These are phyloP conservation scores for Oryzias celebensis DNA, from an alignment of 2,113 vertebrate genomes.

Conservation along the genomic window DNA sequence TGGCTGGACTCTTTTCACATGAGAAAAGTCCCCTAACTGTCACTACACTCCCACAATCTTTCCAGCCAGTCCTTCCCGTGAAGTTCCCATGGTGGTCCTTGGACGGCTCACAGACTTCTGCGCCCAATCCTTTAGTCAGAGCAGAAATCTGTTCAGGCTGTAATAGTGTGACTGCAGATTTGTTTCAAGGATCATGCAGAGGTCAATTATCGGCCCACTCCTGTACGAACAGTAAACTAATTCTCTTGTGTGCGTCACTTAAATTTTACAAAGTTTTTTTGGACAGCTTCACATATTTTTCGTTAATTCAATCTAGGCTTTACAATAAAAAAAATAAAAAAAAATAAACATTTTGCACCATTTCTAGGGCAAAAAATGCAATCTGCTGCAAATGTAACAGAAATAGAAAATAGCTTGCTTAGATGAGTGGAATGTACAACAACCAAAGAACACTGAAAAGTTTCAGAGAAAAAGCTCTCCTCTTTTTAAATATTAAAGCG, in stretches of 20 bases:
- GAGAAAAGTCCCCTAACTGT: conserved; percentile 68
- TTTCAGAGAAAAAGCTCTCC: conserved; percentile 63
- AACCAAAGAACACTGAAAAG: conserved; percentile 57
- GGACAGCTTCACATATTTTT: not conserved
- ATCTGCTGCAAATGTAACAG: conserved; percentile 20
- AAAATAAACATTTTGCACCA: conserved; percentile 8
- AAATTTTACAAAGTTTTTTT: not conserved
- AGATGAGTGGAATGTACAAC: conserved; percentile 34
- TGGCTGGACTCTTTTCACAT: conserved; percentile 63
- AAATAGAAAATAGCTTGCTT: conserved; percentile 37
- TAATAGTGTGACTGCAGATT: conserved; percentile 35
- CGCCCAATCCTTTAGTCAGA: conserved; percentile 50
- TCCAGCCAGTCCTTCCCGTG: conserved; percentile 47
- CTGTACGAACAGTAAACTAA: not conserved
- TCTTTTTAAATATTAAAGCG: conserved; percentile 76
- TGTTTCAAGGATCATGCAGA: conserved; percentile 5
- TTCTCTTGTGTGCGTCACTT: conserved; percentile 1
- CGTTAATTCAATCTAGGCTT: not conserved
- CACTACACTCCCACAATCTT: conserved; percentile 69
- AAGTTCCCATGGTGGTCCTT: conserved; percentile 72
- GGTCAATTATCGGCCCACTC: not conserved
- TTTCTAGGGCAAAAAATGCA: conserved; percentile 24
- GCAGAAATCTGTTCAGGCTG: conserved; percentile 32
- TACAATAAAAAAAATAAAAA: not conserved
- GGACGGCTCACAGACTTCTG: conserved; percentile 53